Evolutionary conservation across 37 sponge, comb jelly and placozoan genomes (phyloP), one percentile per base, ranked within the genome.

Genomic region (Halisarca cf. caerulea): DNA sequence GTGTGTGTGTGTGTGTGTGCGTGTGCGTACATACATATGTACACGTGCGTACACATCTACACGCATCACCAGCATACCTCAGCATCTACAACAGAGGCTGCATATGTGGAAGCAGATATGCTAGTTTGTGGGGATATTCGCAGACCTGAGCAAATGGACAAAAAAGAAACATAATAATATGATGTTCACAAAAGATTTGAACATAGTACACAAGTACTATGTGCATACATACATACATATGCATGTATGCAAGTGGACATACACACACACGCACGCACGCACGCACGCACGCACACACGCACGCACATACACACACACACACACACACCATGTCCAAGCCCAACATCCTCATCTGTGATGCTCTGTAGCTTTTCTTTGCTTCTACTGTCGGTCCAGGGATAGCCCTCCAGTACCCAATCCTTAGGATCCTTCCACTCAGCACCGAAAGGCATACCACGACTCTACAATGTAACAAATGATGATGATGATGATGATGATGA

Each of bases 391-490:
- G 68, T 64, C 94, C 94, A 90, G 53, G 94, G 94, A 58, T 88
- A 93, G 11, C 86, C 85, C 0, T 93, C 90, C 25, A 88, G 33
- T 41, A 93, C 90, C 90, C 90, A 93, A 47, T 90, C 88, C 25
- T 83, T 43, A 14, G 90, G 90, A 81, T 93, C 94, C 34, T 80
- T 88, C 94, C 94, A 93, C 15, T 88, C 90, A 47, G 88, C 43
- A 9, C 51, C 30, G n/a, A 88, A 85, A 38, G 90, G 90, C 35
- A 86, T 86, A 2, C 84, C 82, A 84, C 88, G 90, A 15, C 82
- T 87, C 94, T 93, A 64, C 2, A 71, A 1, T 28, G 60, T n/a
- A n/a, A n/a, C n/a, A n/a, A n/a, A n/a, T n/a, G n/a, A n/a, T n/a
- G n/a, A n/a, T n/a, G n/a, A n/a, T 15, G 6, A 62, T n/a, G 7